A percentile compares a stretch with the other conserved stretches of the same genome.
phyloP scores from a whole-genome alignment of 2,113 vertebrate genomes.

The Percopsis transmontana region DNA sequence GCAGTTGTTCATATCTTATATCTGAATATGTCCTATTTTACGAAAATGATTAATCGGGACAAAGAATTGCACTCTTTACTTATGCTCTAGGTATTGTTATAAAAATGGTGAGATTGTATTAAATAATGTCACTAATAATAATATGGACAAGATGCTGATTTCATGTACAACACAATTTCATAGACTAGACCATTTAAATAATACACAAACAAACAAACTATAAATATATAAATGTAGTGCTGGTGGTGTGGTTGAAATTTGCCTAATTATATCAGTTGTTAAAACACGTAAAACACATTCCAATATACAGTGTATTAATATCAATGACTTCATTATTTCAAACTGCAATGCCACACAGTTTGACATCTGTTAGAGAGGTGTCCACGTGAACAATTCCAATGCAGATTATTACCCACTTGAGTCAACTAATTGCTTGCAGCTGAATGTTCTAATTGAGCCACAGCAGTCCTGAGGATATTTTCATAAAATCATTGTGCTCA shows the following conservation, averaged over 20 bases:
- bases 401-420: conserved; percentile 81
- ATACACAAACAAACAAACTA: too few relatives aligned
- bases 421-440: conserved; percentile 83
- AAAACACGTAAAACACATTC: neutral
- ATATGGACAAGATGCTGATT: conserved; percentile 12
- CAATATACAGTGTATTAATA: conserved; percentile 47
- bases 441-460: conserved; percentile 83
- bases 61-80: conserved; percentile 32
- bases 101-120: conserved; percentile 21
- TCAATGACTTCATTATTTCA: conserved; percentile 68
- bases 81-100: conserved; percentile 18
- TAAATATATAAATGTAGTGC: too few relatives aligned
- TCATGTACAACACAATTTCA: conserved; percentile 1
- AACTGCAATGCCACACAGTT: conserved; percentile 72
- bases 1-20: conserved; percentile 52
- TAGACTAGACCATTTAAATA: conserved; percentile 30
- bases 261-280: too few relatives aligned
- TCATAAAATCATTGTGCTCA: conserved; percentile 79
- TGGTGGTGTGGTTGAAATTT: too few relatives aligned
- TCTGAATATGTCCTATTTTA: conserved; percentile 33
- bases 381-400: conserved; percentile 75
- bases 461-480: conserved; percentile 80
- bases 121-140: conserved; percentile 4
- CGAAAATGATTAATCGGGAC: conserved; percentile 36
- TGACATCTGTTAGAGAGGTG: conserved; percentile 76